Evolutionary conservation across 2,113 vertebrate species (phyloP).

Genomic region (Plecotus auritus): DNA sequence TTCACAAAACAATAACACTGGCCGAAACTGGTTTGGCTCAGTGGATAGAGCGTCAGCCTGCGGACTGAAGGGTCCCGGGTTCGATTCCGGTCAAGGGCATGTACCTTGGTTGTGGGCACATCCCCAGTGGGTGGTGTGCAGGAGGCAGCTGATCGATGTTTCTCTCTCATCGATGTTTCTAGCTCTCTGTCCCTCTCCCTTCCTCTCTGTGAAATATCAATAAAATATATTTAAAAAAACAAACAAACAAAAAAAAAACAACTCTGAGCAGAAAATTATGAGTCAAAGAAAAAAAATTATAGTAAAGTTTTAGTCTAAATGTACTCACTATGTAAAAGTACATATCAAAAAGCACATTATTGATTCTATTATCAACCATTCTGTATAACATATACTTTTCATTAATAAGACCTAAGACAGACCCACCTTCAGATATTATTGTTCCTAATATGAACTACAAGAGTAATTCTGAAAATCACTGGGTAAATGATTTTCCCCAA

Average conservation of each 20-base stretch:
- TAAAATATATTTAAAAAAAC: too few species aligned
- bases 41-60: too few species aligned
- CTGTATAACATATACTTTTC: neutral
- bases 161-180: too few species aligned
- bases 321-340: neutral
- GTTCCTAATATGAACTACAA: neutral
- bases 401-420: neutral
- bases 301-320: neutral
- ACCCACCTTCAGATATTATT: neutral
- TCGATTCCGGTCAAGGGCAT: too few species aligned
- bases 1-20: neutral
- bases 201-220: too few species aligned
- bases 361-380: neutral
- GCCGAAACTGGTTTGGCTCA: too few species aligned
- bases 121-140: too few species aligned
- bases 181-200: too few species aligned
- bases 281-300: slow-evolving; percentile 8
- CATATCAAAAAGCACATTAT: neutral
- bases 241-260: too few species aligned
- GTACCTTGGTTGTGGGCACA: too few species aligned
- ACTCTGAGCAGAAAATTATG: neutral
- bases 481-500: neutral
- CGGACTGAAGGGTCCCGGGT: too few species aligned
- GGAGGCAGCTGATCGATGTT: too few species aligned
- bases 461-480: neutral